A percentile compares a stretch with the other conserved stretches of the same genome.
phyloP scores from a whole-genome alignment of 2,888 invertebrate species.

The Rhynchonema sp. region DNA sequence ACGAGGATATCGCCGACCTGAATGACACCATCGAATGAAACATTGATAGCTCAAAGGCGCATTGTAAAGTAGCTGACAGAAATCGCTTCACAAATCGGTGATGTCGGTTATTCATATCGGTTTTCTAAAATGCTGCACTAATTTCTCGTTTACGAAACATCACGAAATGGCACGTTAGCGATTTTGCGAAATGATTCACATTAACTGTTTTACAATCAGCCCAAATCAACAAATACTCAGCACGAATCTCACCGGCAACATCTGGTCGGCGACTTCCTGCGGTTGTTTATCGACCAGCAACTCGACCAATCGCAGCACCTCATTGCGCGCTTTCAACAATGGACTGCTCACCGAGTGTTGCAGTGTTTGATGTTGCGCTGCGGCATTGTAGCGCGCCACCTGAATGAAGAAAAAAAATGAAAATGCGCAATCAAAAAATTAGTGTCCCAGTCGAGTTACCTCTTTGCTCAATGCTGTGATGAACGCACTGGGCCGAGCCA shows the following conservation, averaged over 20 bases:
- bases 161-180: too few relatives aligned
- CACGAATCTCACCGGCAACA: slow-evolving; percentile 81
- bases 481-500: slow-evolving; percentile 85
- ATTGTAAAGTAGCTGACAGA: too few relatives aligned
- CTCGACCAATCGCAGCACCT: slow-evolving; percentile 80
- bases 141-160: too few relatives aligned
- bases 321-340: slow-evolving; percentile 65
- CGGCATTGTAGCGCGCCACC: slow-evolving; percentile 75
- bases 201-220: not conserved
- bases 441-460: slow-evolving; percentile 18
- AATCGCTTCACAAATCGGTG: too few relatives aligned
- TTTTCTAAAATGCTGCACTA: too few relatives aligned
- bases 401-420: slow-evolving; percentile 11
- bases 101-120: too few relatives aligned
- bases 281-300: slow-evolving; percentile 78
- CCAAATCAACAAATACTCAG: too few relatives aligned
- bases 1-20: slow-evolving; percentile 89
- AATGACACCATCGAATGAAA: not conserved
- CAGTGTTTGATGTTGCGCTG: slow-evolving; percentile 45
- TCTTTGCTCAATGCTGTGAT: slow-evolving; percentile 83
- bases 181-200: too few relatives aligned
- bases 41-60: not conserved
- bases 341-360: slow-evolving; percentile 37
- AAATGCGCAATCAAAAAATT: not conserved
- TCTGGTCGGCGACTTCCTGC: slow-evolving; percentile 44